phyloP scores from a whole-genome alignment of 2,113 vertebrate genomes.

The Microcebus ravelobensis region DNA sequence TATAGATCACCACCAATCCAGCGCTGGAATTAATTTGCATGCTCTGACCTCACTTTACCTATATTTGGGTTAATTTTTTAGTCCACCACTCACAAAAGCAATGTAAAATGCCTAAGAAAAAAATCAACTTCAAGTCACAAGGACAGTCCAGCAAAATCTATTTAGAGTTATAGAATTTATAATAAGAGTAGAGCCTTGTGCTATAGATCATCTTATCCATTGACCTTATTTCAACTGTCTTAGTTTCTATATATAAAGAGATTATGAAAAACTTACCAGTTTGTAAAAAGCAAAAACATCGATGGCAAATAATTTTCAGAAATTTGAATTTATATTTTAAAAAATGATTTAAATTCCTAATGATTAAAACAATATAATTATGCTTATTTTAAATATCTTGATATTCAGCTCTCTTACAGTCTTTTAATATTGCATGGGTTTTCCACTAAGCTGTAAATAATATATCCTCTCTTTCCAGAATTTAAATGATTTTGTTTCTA shows the following conservation, averaged over 20 bases:
- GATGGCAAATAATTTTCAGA: neutral
- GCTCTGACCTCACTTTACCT: neutral
- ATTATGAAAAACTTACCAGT: neutral
- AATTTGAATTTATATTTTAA: slow-evolving; percentile 3
- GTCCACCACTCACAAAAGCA: neutral
- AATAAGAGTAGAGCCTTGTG: neutral
- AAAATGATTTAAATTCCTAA: neutral
- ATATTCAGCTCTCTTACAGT: neutral
- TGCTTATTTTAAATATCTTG: neutral
- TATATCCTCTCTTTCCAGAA: neutral
- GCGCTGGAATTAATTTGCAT: neutral
- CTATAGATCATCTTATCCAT: neutral
- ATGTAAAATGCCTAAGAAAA: neutral
- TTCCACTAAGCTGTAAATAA: slow-evolving; percentile 9
- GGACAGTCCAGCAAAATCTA: neutral
- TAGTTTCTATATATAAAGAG: neutral
- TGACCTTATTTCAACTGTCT: neutral
- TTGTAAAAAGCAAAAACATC: neutral
- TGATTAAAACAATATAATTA: neutral
- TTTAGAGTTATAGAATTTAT: neutral
- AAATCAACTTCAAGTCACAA: neutral
- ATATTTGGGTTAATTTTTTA: neutral
- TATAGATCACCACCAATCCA: neutral
- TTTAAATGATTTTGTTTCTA: neutral
- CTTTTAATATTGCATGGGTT: slow-evolving; percentile 13